These are phyloP conservation scores for Pseudolycoriella hygida DNA, from an alignment of 2,888 invertebrate species.

Conservation along the genomic window DNA sequence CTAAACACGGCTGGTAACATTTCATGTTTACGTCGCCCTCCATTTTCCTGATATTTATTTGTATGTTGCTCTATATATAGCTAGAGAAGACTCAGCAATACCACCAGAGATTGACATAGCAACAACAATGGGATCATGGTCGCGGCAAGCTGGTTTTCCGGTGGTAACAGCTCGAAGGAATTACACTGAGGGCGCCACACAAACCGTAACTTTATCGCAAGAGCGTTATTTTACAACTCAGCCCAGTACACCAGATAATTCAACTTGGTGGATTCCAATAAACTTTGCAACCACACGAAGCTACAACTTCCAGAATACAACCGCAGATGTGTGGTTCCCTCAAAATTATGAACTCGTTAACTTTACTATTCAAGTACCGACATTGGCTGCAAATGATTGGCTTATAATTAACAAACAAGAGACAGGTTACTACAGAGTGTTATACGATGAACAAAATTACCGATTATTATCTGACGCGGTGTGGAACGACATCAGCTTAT, in stretches of 20 bases:
- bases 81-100: background rate
- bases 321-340: too few relatives aligned
- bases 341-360: too few relatives aligned
- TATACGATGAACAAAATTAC: background rate
- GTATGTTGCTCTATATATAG: too few relatives aligned
- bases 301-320: too few relatives aligned
- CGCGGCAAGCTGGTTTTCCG: constrained; percentile 34
- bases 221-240: background rate
- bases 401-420: background rate
- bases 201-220: background rate
- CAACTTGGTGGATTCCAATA: constrained; percentile 19
- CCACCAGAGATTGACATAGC: background rate
- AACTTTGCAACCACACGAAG: constrained; percentile 17
- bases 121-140: constrained; percentile 36
- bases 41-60: too few relatives aligned
- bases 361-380: too few relatives aligned
- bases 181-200: background rate
- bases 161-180: constrained; percentile 25
- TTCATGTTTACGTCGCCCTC: background rate
- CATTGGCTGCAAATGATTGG: background rate
- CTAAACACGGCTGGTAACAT: background rate
- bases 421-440: background rate
- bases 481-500: background rate
- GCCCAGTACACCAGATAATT: background rate
- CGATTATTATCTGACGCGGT: background rate